Conservation (phyloP, 1,140 invertebrate species). For the Heliothis virescens region DNA sequence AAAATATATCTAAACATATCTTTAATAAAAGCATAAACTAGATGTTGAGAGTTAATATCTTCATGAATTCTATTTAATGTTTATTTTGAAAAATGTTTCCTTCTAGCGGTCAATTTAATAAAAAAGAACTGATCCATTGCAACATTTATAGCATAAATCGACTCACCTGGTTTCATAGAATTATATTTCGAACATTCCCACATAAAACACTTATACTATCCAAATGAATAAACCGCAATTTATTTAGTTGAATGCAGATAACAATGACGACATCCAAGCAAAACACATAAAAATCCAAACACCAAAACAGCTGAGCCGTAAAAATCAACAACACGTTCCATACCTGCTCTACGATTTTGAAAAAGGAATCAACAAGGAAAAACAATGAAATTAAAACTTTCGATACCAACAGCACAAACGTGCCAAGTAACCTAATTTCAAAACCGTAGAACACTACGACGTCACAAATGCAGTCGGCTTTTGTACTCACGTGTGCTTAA, state of each 20-base stretch:
- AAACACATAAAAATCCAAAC: conserved; percentile 42
- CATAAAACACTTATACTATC: conserved; percentile 28
- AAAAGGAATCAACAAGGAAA: conserved; percentile 11
- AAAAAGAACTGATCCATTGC: conserved; percentile 5
- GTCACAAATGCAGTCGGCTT: conserved; percentile 33
- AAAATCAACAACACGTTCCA: conserved; percentile 19
- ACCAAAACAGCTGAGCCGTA: conserved; percentile 34
- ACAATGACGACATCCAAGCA: conserved; percentile 28
- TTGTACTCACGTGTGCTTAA: conserved; percentile 72
- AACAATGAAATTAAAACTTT: conserved; percentile 13
- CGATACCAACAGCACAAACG: conserved; percentile 14
- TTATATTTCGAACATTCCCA: conserved; percentile 28
- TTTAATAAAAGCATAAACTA: background rate
- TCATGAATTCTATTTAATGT: background rate
- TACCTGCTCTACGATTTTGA: conserved; percentile 46
- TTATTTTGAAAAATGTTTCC: background rate
- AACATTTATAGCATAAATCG: conserved; percentile 11
- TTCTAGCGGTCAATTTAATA: background rate
- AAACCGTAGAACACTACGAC: conserved; percentile 44
- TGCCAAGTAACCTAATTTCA: conserved; percentile 44
- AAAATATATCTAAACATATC: background rate
- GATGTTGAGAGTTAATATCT: too few species aligned
- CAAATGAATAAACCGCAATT: background rate
- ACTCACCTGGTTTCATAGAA: conserved; percentile 26
- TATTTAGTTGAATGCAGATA: conserved; percentile 7